Evolutionary conservation across 2,888 invertebrate genomes (phyloP), one percentile per base, ranked within the genome.

Genomic region (Hemistola chrysoprasaria): DNA sequence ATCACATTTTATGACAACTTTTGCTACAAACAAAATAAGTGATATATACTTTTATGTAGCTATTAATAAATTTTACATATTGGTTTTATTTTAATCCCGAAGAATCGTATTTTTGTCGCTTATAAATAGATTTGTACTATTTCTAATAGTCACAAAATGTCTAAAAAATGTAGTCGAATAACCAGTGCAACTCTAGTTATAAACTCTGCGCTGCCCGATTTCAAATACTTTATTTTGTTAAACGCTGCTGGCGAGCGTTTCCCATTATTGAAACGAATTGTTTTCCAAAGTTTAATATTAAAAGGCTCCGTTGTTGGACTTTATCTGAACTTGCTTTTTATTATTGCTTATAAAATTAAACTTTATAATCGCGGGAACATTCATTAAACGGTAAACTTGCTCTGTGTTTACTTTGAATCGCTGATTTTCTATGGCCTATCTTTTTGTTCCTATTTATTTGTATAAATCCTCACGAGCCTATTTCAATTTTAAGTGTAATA

Each of bases 181-280:
- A 26, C 28, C n/a, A 26, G 22, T 35, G 8, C 25, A 38, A 33
- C 38, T 71, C 75, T 74, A 65, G 68, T 74, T 78, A 78, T 74
- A 78, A 78, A 77, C 67, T 71, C 69, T 62, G 69, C 78, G 65
- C 55, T 62, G 65, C 59, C 66, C 56, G 60, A 73, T 62, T 75
- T 71, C 67, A 71, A 79, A 78, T 78, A 78, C 72, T 80, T 80
- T 79, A 78, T 79, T 79, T 81, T 78, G 71, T 68, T 69, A 63
- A 62, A 61, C 64, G 62, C 53, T 62, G 71, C 76, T 70, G 61
- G 70, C 71, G 75, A 75, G 68, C 70, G 73, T 74, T 71, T 73
- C 66, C 72, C 75, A 77, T 79, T 79, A 79, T 78, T 80, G 72
- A 78, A 80, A 73, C 74, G 74, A 81, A 80, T 78, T 81, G 80